These are phyloP conservation scores for Macrocentrus cingulum DNA, from an alignment of 1,140 invertebrate genomes.

Conservation along the genomic window DNA sequence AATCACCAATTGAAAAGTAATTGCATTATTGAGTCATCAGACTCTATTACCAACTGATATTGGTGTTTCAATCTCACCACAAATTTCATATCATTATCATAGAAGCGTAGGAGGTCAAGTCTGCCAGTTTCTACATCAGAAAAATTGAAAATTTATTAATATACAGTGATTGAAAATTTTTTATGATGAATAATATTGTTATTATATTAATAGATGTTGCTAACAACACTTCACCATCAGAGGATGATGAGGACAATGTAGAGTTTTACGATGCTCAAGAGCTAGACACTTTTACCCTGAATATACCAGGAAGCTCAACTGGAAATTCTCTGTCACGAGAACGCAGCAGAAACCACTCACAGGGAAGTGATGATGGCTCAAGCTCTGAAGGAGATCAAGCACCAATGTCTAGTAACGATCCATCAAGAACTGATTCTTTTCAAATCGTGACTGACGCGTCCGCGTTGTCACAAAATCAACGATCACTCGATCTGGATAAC, in stretches of 20 bases:
- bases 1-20: not conserved
- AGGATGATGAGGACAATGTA: constrained; percentile 83
- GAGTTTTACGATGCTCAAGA: constrained; percentile 92
- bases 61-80: too few relatives aligned
- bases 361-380: constrained; percentile 57
- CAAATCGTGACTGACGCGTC: constrained; percentile 54
- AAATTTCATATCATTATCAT: too few relatives aligned
- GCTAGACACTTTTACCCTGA: constrained; percentile 72
- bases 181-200: constrained; percentile 6
- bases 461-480: constrained; percentile 32
- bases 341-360: constrained; percentile 51
- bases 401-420: constrained; percentile 43
- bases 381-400: constrained; percentile 55
- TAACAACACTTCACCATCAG: constrained; percentile 64
- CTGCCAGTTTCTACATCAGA: too few relatives aligned
- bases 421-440: constrained; percentile 45
- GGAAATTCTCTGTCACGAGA: constrained; percentile 43
- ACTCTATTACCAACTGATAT: too few relatives aligned
- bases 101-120: too few relatives aligned
- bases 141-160: too few relatives aligned
- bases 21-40: too few relatives aligned
- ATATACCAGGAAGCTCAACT: constrained; percentile 59
- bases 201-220: constrained; percentile 41
- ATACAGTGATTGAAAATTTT: constrained; percentile 12
- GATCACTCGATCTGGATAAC: constrained; percentile 48